Percentiles rank a stretch among this genome's conserved stretches.
phyloP scores from a whole-genome alignment of 1,140 invertebrate genomes.

The Drosophila pandora region DNA sequence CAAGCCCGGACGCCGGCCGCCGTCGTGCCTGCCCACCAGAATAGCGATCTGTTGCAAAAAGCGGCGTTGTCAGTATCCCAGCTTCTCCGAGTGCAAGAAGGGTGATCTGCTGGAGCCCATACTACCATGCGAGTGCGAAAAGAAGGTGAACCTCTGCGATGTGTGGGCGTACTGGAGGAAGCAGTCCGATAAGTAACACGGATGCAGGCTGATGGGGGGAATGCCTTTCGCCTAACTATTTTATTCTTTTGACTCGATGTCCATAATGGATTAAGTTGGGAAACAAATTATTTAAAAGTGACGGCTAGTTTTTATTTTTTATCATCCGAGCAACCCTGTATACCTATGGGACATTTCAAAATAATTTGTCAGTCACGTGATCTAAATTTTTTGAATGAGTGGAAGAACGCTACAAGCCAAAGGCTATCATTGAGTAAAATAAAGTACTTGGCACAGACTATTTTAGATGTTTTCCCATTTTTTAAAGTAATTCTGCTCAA shows the following conservation, averaged over 20 bases:
- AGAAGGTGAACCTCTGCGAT: conserved; percentile 24
- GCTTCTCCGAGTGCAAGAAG: conserved; percentile 50
- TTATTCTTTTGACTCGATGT: neutral
- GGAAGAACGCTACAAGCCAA: too few species aligned
- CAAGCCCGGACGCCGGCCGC: neutral
- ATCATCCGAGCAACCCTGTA: neutral
- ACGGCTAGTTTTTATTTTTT: neutral
- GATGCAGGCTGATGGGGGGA: neutral
- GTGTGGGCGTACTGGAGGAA: conserved; percentile 24
- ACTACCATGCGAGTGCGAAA: conserved; percentile 33
- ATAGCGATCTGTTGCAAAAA: conserved; percentile 40
- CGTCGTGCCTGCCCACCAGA: neutral
- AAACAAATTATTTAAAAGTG: neutral
- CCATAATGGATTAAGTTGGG: neutral
- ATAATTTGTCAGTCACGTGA: too few species aligned
- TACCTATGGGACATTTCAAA: too few species aligned
- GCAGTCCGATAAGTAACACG: neutral
- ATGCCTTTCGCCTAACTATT: neutral
- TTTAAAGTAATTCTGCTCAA: too few species aligned
- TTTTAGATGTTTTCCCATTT: too few species aligned
- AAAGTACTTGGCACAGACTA: too few species aligned
- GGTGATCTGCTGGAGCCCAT: conserved; percentile 8
- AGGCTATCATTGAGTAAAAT: too few species aligned
- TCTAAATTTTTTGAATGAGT: too few species aligned
- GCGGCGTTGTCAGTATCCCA: conserved; percentile 24